Base-by-base conservation (phyloP, 2,888 invertebrate species). In the Leuctra nigra region DNA sequence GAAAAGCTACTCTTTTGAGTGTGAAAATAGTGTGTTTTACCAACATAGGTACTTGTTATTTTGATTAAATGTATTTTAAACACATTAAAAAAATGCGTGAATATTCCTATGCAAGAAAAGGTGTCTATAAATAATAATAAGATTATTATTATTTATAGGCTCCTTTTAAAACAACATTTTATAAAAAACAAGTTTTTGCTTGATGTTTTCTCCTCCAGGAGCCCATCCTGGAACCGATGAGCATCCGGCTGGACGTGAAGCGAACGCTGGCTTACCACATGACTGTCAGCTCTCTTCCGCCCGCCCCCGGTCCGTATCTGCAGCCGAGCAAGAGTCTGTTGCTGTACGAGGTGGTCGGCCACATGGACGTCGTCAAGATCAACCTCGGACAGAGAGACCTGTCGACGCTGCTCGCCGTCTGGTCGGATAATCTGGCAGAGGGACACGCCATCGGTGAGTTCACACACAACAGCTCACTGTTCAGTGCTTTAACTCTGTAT, bases 321-420 rank as follows among this genome's bases (percentile, higher is more conserved):
- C 55, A 58, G n/a, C 44, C 54, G 4, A 68, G 68, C 7, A 67
- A 77, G 11, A 77, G 76, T 38, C 63, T 76, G 66, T 68, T 80
- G 39, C 73, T 78, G 1, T 74, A 76, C 66, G 84, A 86, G 57
- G 77, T 87, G 0, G 80, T 81, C 63, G 82, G 86, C 9, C 75
- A 80, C 0, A 73, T 87, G 64, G 87, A 89, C 62, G 73, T 75
- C 1, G 76, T 88, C 1, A 70, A 79, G 61, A 72, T 89, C 2
- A 85, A 86, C 65, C 69, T 90, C 13, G 86, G 87, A 0, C 87
- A 87, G 70, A 80, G 81, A 67, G 90, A 91, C 69, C 70, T 89
- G 7, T 82, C 84, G 11, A 84, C 85, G 0, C 73, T 87, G 52
- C 73, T 87, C 29, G 80, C 83, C 0, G 84, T 89, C 2, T 83